Base-by-base conservation (phyloP, 2,113 vertebrate species). In the Boleophthalmus pectinirostris region DNA sequence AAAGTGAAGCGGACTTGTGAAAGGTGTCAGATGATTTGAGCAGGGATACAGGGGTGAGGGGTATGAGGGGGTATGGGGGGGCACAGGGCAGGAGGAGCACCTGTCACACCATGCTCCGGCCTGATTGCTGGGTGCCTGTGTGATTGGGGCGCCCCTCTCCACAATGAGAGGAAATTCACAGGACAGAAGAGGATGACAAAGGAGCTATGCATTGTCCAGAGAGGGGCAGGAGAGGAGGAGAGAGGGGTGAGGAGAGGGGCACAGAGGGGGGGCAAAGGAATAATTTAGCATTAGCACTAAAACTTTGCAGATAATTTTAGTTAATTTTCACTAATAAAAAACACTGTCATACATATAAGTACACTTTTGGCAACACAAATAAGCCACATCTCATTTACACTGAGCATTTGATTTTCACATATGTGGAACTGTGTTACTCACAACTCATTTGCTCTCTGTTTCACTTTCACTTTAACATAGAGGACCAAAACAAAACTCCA, bases 11-110 rank as follows among this genome's bases (percentile, higher is more conserved):
- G 24, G 24, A 61, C 25, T 61, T 33, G 14, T 33, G 58, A 61
- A 33, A 61, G 25, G 16, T 18, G 25, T 14, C 15, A 33, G 58
- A 29, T 61, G 57, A 92, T 94, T 93, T 91, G 79, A 85, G 72
- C 66, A 78, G 86, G 68, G 61, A 20, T 64, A 15, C 15, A 5
- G 58, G 25, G 16, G 25, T 60, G 5, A 1, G 58, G 58, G 24
- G 57, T 13, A 6, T 6, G 75, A 85, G 72, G 9, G 9, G 10
- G 6, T 18, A 16, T 8, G 18, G 15, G 6, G 60, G 33, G 15
- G 24, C 13, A 60, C 23, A 23, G 25, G 57, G 23, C 57, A 11
- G 12, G 56, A 14, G 25, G 25, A 61, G 58, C 58, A 64, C 60
- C 60, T 64, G 60, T 64, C 29, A 64, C 35, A 20, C 58, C 25